Percentiles rank a stretch among this genome's conserved stretches.
Conservation (phyloP, 2,888 invertebrate genomes). For the Ophonus ardosiacus region DNA sequence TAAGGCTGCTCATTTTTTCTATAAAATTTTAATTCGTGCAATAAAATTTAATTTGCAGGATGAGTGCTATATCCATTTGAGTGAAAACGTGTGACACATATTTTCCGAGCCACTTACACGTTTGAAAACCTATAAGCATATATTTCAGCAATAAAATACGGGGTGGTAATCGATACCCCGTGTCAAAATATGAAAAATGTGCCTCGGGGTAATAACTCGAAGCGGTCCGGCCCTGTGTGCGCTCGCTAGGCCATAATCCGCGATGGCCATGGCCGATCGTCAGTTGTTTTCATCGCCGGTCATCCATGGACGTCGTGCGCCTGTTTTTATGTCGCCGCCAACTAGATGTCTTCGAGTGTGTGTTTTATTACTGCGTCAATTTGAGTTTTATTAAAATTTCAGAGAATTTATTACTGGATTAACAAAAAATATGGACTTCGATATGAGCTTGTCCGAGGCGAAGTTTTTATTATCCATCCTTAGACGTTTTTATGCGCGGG, state of each 20-base stretch:
- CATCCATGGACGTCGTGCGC: slow-evolving; percentile 1
- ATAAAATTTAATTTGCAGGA: neutral
- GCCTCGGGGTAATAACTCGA: neutral
- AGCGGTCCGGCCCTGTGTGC: slow-evolving; percentile 28
- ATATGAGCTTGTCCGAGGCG: slow-evolving; percentile 36
- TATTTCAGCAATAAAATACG: slow-evolving; percentile 28
- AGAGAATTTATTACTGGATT: slow-evolving; percentile 55
- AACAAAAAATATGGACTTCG: slow-evolving; percentile 56
- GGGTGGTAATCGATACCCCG: neutral
- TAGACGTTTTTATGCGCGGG: slow-evolving; percentile 17
- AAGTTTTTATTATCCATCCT: slow-evolving; percentile 51
- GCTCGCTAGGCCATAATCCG: neutral
- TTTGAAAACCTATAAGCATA: slow-evolving; percentile 7
- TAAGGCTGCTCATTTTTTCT: neutral
- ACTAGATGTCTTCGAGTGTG: slow-evolving; percentile 53
- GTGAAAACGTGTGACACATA: slow-evolving; percentile 1
- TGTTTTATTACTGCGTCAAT: slow-evolving; percentile 55
- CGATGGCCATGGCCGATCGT: neutral
- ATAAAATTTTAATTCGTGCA: neutral
- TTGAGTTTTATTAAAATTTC: slow-evolving; percentile 59
- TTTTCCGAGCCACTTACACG: neutral
- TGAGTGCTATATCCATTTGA: neutral
- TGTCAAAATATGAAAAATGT: slow-evolving; percentile 6
- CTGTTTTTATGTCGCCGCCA: slow-evolving; percentile 45
- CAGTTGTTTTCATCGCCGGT: neutral